Conservation (phyloP, 2,888 invertebrate genomes). For the Eudasyphora cyanicolor region DNA sequence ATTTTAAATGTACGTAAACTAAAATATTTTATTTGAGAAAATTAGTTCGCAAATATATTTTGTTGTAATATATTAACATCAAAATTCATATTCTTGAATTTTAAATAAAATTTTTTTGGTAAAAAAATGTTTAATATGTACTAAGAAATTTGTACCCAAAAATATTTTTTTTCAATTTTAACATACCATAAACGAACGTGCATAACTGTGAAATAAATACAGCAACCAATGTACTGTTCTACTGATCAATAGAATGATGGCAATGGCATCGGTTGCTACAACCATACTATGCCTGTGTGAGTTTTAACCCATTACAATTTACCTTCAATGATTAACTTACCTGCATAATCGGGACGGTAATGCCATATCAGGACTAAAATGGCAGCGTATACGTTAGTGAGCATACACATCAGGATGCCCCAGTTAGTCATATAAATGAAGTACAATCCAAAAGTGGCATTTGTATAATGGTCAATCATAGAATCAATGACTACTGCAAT, state of each 20-base stretch:
- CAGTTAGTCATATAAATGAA: conserved; percentile 80
- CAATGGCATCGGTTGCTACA: not conserved
- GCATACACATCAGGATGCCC: conserved; percentile 78
- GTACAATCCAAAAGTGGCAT: conserved; percentile 73
- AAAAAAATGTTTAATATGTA: too few species aligned
- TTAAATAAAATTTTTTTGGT: too few species aligned
- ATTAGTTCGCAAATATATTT: too few species aligned
- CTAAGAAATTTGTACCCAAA: too few species aligned
- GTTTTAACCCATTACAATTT: not conserved
- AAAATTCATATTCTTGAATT: too few species aligned
- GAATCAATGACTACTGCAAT: conserved; percentile 75
- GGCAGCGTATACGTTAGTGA: conserved; percentile 77
- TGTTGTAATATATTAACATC: too few species aligned
- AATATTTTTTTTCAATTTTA: too few species aligned
- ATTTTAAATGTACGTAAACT: too few species aligned
- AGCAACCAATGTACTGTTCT: not conserved
- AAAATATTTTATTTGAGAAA: too few species aligned
- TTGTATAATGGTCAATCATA: conserved; percentile 70
- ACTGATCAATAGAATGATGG: not conserved
- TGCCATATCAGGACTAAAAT: conserved; percentile 78
- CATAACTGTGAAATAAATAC: too few species aligned
- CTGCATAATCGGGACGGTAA: conserved; percentile 78
- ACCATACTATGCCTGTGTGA: not conserved
- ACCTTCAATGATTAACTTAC: conserved; percentile 68
- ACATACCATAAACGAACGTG: too few species aligned